Evolutionary conservation across 2,888 invertebrate species (phyloP).

Genomic region (Drosophila maculinotata): DNA sequence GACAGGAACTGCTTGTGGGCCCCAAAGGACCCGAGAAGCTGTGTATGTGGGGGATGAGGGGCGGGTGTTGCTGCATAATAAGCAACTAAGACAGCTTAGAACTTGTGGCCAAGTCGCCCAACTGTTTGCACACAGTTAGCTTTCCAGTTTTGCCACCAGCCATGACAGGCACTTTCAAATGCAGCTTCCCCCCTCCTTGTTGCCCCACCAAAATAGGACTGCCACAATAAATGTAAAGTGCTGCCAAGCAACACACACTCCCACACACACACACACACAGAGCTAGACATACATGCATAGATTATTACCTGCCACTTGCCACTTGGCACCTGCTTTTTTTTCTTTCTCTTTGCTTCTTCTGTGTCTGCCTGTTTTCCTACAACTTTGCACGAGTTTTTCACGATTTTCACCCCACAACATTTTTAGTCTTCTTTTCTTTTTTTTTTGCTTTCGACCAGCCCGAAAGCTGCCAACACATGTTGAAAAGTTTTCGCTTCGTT

Average conservation of each 20-base stretch:
- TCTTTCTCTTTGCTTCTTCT: slow-evolving; percentile 11
- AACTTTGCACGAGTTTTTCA: slow-evolving; percentile 73
- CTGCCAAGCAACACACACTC: slow-evolving; percentile 68
- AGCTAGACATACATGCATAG: slow-evolving; percentile 70
- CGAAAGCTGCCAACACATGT: slow-evolving; percentile 77
- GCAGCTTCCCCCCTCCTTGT: slow-evolving; percentile 41
- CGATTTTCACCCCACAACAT: slow-evolving; percentile 28
- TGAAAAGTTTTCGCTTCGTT: slow-evolving; percentile 77
- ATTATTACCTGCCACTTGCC: slow-evolving; percentile 81
- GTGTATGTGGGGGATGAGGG: background rate
- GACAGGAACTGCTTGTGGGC: slow-evolving; percentile 49
- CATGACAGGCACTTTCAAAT: slow-evolving; percentile 77
- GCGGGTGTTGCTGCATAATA: slow-evolving; percentile 64
- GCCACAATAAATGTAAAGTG: slow-evolving; percentile 80
- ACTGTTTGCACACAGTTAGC: slow-evolving; percentile 65
- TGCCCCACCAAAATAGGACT: too few species aligned
- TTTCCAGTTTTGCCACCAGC: slow-evolving; percentile 45
- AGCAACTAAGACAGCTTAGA: slow-evolving; percentile 80
- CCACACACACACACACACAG: slow-evolving; percentile 17
- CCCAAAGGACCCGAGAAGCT: background rate
- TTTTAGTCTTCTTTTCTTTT: slow-evolving; percentile 25
- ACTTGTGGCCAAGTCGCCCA: slow-evolving; percentile 75
- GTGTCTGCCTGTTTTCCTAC: slow-evolving; percentile 14
- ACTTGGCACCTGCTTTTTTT: slow-evolving; percentile 72
- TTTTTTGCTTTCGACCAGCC: slow-evolving; percentile 39